Base-by-base conservation (phyloP, 2,113 vertebrate genomes). In the Chrysemys picta region DNA sequence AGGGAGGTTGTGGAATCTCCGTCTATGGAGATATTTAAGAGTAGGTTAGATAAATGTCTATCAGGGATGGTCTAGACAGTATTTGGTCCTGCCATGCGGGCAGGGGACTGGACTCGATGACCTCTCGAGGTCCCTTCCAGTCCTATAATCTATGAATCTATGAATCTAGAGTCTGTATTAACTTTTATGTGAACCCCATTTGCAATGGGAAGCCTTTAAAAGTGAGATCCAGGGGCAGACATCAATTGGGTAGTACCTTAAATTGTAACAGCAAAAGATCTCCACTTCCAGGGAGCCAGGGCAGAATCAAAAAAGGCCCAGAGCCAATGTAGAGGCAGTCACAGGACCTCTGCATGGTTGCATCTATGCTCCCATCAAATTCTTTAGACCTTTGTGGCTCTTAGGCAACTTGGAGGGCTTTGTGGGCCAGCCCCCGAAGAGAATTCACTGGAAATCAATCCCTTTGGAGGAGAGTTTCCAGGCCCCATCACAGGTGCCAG, bases 111-210 rank as follows among this genome's bases (percentile, higher is more conserved):
- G n/a, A n/a, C n/a, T n/a, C n/a, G n/a, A n/a, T n/a, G n/a, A n/a
- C n/a, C n/a, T n/a, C n/a, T n/a, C n/a, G n/a, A n/a, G n/a, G n/a
- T n/a, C n/a, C n/a, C n/a, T n/a, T n/a, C n/a, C n/a, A n/a, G n/a
- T n/a, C n/a, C n/a, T n/a, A n/a, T n/a, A n/a, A n/a, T n/a, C n/a
- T n/a, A n/a, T n/a, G n/a, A n/a, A n/a, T n/a, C n/a, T n/a, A n/a
- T n/a, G n/a, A n/a, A n/a, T n/a, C 2, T n/a, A 75, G 75, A 42
- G 24, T 42, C 72, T 2, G 0, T 72, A 38, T 72, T 72, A n/a
- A 72, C 8, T 76, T 76, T 76, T 45, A 45, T 25, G 38, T 22
- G 24, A 76, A 25, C 10, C 3, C 10, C 38, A 24, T 76, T 45
- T 45, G 72, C 11, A 38, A n/a, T 75, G 72, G 10, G 22, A 42